phyloP scores from a whole-genome alignment of 2,888 invertebrate species.

The Peribatodes rhomboidaria region DNA sequence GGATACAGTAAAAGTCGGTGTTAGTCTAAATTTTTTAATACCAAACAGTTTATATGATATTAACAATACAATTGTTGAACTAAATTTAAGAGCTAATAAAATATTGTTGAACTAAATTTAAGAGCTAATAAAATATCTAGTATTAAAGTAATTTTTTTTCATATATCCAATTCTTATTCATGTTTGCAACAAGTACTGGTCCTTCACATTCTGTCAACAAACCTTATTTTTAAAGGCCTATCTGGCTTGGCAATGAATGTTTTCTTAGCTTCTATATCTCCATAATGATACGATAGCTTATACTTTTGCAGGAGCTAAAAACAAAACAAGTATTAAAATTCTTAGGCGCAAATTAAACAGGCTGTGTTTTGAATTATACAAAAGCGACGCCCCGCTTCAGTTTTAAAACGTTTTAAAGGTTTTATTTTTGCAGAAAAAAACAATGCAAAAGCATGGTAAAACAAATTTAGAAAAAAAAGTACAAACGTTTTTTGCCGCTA shows the following conservation, averaged over 20 bases:
- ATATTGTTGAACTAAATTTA: no score
- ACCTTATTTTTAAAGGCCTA: slow-evolving; percentile 88
- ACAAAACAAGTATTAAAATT: neutral
- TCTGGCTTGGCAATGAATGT: slow-evolving; percentile 87
- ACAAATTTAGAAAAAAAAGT: no score
- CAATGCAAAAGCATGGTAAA: no score
- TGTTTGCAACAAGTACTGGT: no score
- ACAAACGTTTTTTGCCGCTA: no score
- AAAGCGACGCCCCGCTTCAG: no score
- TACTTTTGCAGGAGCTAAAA: slow-evolving; percentile 87
- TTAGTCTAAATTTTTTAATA: slow-evolving; percentile 28
- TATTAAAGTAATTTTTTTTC: slow-evolving; percentile 9
- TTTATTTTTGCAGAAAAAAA: no score
- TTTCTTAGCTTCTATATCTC: slow-evolving; percentile 86
- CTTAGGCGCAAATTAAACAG: neutral
- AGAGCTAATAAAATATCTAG: slow-evolving; percentile 38
- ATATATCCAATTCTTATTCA: slow-evolving; percentile 5
- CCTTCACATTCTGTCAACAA: slow-evolving; percentile 83
- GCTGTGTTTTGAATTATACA: no score
- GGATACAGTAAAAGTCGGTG: neutral
- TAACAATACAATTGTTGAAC: slow-evolving; percentile 35
- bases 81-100: slow-evolving; percentile 41
- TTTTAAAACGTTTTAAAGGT: no score
- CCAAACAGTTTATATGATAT: slow-evolving; percentile 29
- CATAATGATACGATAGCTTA: slow-evolving; percentile 89